Evolutionary conservation across 2,113 vertebrate genomes (phyloP).

Genomic region (Nymphicus hollandicus): DNA sequence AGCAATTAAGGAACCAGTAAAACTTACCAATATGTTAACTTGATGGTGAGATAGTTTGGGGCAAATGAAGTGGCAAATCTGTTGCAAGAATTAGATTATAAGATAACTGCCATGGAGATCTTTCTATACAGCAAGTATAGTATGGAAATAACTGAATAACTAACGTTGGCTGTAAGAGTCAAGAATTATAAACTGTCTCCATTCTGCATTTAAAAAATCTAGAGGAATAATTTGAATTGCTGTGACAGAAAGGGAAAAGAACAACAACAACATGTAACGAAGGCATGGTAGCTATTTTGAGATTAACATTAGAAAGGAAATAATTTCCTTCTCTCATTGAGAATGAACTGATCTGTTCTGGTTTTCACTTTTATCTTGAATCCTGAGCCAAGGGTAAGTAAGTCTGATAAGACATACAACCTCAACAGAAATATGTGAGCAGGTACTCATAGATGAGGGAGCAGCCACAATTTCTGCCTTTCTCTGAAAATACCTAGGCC

Average conservation of each 20-base stretch:
- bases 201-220: neutral
- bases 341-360: neutral
- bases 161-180: neutral
- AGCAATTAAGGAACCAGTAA: neutral
- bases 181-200: neutral
- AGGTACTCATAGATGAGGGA: neutral
- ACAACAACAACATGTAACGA: neutral
- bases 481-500: neutral
- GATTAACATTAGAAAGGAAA: neutral
- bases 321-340: neutral
- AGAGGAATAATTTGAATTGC: neutral
- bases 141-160: neutral
- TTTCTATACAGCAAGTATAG: neutral
- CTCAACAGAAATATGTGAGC: neutral
- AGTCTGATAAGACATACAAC: neutral
- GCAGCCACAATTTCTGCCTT: neutral
- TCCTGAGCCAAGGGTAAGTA: neutral
- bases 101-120: neutral
- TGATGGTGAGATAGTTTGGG: neutral
- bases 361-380: neutral
- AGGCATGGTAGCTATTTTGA: neutral
- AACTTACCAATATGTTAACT: neutral
- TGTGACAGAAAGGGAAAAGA: neutral
- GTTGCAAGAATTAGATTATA: neutral
- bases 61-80: neutral